Evolutionary conservation across 2,888 invertebrate genomes (phyloP), one percentile per base, ranked within the genome.

Genomic region (Congeria kusceri): DNA sequence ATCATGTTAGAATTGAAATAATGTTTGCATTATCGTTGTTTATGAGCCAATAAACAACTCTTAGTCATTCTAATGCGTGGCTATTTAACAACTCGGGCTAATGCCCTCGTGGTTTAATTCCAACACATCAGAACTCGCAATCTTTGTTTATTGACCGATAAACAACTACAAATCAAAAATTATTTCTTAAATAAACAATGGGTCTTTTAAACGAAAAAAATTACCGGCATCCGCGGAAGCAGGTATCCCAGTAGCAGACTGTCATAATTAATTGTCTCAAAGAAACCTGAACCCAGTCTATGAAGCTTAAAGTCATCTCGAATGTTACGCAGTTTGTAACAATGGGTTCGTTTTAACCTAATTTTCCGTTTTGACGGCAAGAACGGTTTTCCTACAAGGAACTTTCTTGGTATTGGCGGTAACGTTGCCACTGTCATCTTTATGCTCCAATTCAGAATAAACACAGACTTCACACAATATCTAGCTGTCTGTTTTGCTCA

Each of bases 211-310:
- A 49, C 18, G 28, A 62, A 58, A 15, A 23, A 2, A 56, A 53
- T 83, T 83, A 83, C 83, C 83, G 83, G 83, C 71, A 80, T 75
- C 39, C 82, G 69, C 47, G 86, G 88, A 74, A 89, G 65, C 27
- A 88, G 76, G 59, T 86, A 76, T 25, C 85, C 86, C 28, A 89
- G 72, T 23, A 89, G 88, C n/a, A 84, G 72, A 70, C 87, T 90
- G 76, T 91, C 91, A 28, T 58, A 61, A 3, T 27, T 46, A 9
- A n/a, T n/a, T 5, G 72, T 46, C 27, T 75, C 65, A 57, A 63
- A 89, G 59, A 83, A 83, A 27, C 91, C 91, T 15, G 87, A 89
- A 0, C 91, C 91, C 29, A 91, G 83, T 7, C 89, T 74, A 0
- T 88, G 85, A 11, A 87, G 77, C 56, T 84, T 86, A 2, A 79